Evolutionary conservation across 2,113 vertebrate species (phyloP).

Genomic region (Micronisus gabar): DNA sequence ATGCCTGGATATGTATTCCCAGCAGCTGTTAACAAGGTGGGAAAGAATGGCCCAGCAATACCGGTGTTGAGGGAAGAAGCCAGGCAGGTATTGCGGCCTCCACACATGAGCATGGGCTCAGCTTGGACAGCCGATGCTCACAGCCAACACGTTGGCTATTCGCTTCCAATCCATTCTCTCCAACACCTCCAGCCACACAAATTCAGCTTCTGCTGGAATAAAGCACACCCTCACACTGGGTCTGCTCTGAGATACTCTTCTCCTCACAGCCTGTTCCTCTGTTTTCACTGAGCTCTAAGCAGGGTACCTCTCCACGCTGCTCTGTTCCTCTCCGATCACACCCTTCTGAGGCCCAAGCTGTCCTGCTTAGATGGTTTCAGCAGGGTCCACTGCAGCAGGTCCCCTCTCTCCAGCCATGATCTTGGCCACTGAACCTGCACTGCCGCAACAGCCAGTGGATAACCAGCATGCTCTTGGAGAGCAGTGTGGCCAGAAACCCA

Average conservation of each 20-base stretch:
- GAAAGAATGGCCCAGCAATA: accelerated
- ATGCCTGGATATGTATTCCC: neutral
- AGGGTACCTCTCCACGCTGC: neutral
- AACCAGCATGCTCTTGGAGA: neutral
- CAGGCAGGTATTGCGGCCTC: neutral
- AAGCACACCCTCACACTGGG: neutral
- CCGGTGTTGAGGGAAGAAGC: neutral
- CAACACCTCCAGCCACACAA: neutral
- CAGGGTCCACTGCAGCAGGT: neutral
- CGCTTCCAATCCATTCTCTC: neutral
- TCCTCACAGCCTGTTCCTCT: neutral
- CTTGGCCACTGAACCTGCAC: neutral
- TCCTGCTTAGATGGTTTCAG: neutral
- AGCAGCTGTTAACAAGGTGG: neutral
- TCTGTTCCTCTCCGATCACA: neutral
- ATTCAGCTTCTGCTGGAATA: neutral
- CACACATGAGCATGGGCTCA: neutral
- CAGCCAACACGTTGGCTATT: neutral
- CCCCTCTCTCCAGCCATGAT: neutral
- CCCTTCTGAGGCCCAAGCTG: too few relatives aligned
- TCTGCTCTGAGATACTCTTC: neutral
- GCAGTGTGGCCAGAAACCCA: neutral
- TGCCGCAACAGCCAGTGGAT: neutral
- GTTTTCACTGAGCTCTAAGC: neutral
- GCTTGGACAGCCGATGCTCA: neutral